A percentile compares a stretch with the other conserved stretches of the same genome.
Conservation (phyloP, 2,113 vertebrate genomes). For the Papio anubis region DNA sequence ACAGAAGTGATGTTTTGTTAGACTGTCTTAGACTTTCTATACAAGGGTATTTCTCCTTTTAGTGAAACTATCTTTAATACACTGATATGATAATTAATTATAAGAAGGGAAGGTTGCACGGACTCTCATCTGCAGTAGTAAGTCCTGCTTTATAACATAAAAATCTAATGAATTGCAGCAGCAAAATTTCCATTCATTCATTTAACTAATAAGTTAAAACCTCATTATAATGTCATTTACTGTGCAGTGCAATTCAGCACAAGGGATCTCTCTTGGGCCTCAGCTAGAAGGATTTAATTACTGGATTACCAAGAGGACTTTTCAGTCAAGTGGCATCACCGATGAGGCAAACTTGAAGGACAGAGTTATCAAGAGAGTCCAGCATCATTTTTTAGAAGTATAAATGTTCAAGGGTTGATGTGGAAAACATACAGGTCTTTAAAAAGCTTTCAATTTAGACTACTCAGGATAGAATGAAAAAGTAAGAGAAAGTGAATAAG, state of each 20-base stretch:
- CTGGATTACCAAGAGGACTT: constrained; percentile 28
- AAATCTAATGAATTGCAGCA: constrained; percentile 46
- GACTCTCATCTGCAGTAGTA: not conserved
- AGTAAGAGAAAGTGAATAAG: not conserved
- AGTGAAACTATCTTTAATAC: not conserved
- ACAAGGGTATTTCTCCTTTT: not conserved
- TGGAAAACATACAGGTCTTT: not conserved
- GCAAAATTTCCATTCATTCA: constrained; percentile 57
- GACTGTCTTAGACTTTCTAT: not conserved
- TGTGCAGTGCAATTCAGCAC: not conserved
- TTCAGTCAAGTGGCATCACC: constrained; percentile 27
- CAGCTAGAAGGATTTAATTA: constrained; percentile 47
- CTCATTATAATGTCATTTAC: constrained; percentile 58
- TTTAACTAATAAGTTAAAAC: constrained; percentile 62
- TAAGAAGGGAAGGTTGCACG: not conserved
- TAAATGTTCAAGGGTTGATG: not conserved
- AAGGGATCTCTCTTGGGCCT: constrained; percentile 12
- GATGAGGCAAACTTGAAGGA: constrained; percentile 6
- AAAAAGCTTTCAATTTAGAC: not conserved
- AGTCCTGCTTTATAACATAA: not conserved
- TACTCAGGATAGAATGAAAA: not conserved
- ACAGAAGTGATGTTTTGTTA: not conserved
- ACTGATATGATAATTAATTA: not conserved
- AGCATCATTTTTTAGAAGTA: not conserved
- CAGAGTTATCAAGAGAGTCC: not conserved